A percentile compares a stretch with the other conserved stretches of the same genome.
Evolutionary conservation across 2,113 vertebrate species (phyloP).

Genomic region (Anguilla japonica): DNA sequence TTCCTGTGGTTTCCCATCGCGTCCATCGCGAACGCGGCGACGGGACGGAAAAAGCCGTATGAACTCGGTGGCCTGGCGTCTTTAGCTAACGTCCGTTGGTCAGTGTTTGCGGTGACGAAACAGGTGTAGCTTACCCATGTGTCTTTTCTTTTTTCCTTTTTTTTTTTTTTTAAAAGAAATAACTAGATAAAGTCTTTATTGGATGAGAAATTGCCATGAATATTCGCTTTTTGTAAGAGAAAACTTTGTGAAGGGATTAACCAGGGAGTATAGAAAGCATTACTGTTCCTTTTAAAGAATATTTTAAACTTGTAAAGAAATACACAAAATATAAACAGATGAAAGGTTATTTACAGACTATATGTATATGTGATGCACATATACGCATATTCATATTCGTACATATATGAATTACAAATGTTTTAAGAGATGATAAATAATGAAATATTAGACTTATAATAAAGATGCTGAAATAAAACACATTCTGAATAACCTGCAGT

Average conservation of each 20-base stretch:
- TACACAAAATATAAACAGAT: slow-evolving; percentile 62
- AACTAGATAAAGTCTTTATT: neutral
- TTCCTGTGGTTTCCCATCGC: slow-evolving; percentile 10
- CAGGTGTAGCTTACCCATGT: neutral
- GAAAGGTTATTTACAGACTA: slow-evolving; percentile 72
- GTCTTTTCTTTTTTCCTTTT: neutral
- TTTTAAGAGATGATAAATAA: slow-evolving; percentile 74
- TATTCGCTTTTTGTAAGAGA: neutral
- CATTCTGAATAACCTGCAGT: slow-evolving; percentile 35
- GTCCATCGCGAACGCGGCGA: neutral
- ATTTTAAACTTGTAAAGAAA: slow-evolving; percentile 51
- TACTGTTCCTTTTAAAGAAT: slow-evolving; percentile 61
- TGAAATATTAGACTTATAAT: slow-evolving; percentile 78
- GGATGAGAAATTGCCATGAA: neutral
- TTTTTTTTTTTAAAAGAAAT: neutral
- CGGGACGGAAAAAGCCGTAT: neutral
- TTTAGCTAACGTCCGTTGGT: neutral
- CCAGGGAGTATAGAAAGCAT: slow-evolving; percentile 68
- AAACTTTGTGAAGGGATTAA: slow-evolving; percentile 36
- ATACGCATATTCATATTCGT: slow-evolving; percentile 66
- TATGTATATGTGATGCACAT: slow-evolving; percentile 72
- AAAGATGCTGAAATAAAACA: slow-evolving; percentile 69
- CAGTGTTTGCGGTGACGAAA: neutral
- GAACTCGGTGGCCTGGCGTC: neutral
- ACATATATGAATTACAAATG: slow-evolving; percentile 73